Evolutionary conservation across 37 sponge, comb jelly and placozoan genomes (phyloP), one percentile per base, ranked within the genome.

Genomic region (Agelas oroides): DNA sequence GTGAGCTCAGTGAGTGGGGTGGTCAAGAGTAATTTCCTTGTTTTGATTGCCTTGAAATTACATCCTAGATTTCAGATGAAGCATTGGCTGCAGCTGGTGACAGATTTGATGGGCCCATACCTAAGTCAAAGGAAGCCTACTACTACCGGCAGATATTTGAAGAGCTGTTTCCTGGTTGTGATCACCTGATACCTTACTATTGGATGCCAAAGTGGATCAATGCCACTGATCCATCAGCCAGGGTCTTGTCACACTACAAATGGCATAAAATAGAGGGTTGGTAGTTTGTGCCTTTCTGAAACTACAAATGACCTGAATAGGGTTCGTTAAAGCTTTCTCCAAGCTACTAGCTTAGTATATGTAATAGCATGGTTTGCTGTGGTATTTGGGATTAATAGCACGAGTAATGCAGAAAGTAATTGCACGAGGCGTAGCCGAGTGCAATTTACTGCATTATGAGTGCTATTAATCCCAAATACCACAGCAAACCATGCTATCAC

Each of bases 111-210:
- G 53, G 70, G 16, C 67, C 33, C 23, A 86, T 86, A 19, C 24
- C 46, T 46, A 46, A 2, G 16, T 53, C 86, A 6, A 80, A 77
- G 34, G 91, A 91, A 41, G 78, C 82, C n/a, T 86, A 73, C 54
- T 86, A 86, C 70, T 86, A 85, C 53, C 65, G 91, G 15, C 62
- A 71, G n/a, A 28, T 91, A 17, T 91, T 81, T 65, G 87, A 87
- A 27, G 81, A 86, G 54, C 54, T 65, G 69, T 91, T 57, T 55
- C 73, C 81, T 14, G 83, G 62, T 11, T 23, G 54, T 19, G 61
- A 28, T 31, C 37, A 71, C n/a, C 61, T 87, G 31, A 73, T 73
- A 12, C 85, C 88, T 11, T 75, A 85, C 67, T 86, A 79, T 57
- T 90, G 90, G 85, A 86, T 86, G 82, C 87, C 91, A 37, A 56